Evolutionary conservation across 2,888 invertebrate species (phyloP).

Genomic region (Cosmopolites sordidus): DNA sequence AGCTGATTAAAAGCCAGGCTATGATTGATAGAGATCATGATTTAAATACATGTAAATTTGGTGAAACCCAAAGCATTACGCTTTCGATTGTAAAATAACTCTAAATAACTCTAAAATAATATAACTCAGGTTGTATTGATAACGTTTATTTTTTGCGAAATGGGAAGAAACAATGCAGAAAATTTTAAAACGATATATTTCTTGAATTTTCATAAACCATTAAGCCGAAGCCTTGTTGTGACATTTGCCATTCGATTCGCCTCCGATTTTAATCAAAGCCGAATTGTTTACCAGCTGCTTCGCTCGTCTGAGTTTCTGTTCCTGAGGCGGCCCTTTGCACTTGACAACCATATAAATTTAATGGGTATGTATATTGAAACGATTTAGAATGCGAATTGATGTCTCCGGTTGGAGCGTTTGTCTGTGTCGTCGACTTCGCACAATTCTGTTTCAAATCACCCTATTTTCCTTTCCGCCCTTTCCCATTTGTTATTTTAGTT

Average conservation of each 20-base stretch:
- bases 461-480: no score
- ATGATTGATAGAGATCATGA: no score
- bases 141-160: no score
- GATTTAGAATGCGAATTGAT: constrained; percentile 36
- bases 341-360: constrained; percentile 37
- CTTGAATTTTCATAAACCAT: constrained; percentile 18
- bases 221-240: constrained; percentile 8
- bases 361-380: constrained; percentile 33
- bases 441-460: constrained; percentile 7
- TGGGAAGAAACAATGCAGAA: no score
- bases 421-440: constrained; percentile 36
- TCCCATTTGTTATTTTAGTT: no score
- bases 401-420: constrained; percentile 38
- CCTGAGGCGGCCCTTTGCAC: constrained; percentile 30
- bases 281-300: constrained; percentile 19
- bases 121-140: no score
- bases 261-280: constrained; percentile 22
- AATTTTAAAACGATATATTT: constrained; percentile 3
- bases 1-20: no score
- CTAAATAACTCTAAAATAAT: no score
- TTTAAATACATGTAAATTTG: no score
- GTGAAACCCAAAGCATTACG: no score
- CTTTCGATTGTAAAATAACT: no score
- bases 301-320: constrained; percentile 13
- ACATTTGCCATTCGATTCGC: constrained; percentile 15